These are phyloP conservation scores for Heliconius cydno DNA, from an alignment of 2,888 invertebrate species.

Conservation along the genomic window DNA sequence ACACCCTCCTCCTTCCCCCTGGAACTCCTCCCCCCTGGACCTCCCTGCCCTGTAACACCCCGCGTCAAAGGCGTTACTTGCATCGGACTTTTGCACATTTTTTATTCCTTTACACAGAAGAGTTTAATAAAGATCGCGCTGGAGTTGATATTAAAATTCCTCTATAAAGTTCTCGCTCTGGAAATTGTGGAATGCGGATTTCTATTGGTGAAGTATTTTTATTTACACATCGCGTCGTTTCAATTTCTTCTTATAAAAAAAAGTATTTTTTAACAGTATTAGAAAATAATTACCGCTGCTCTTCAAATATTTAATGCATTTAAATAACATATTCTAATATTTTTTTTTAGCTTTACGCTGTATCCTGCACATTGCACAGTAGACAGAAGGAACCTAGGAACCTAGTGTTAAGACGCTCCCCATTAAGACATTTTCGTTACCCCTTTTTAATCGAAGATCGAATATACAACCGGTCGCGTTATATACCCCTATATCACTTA, in stretches of 20 bases:
- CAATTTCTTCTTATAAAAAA: not conserved
- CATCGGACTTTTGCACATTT: conserved; percentile 62
- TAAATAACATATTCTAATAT: too few species aligned
- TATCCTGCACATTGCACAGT: too few species aligned
- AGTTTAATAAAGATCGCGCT: conserved; percentile 72
- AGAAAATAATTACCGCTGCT: not conserved
- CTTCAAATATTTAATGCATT: too few species aligned
- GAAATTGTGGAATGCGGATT: conserved; percentile 36
- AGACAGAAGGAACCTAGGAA: too few species aligned
- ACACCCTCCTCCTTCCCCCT: conserved; percentile 48
- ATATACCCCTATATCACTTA: too few species aligned
- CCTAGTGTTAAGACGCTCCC: too few species aligned
- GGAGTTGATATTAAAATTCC: conserved; percentile 76
- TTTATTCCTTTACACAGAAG: conserved; percentile 56
- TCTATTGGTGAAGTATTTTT: conserved; percentile 29
- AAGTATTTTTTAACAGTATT: not conserved
- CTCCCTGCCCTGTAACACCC: conserved; percentile 31
- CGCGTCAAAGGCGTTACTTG: conserved; percentile 59
- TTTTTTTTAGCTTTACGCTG: too few species aligned
- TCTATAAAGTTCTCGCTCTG: conserved; percentile 51
- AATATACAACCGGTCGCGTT: too few species aligned
- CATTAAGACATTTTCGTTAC: too few species aligned
- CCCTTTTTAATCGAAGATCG: too few species aligned
- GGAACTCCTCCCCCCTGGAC: conserved; percentile 50
- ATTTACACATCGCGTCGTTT: conserved; percentile 37